These are phyloP conservation scores for Lophotriccus pileatus DNA, from an alignment of 2,797 vertebrate genomes.

Conservation along the genomic window DNA sequence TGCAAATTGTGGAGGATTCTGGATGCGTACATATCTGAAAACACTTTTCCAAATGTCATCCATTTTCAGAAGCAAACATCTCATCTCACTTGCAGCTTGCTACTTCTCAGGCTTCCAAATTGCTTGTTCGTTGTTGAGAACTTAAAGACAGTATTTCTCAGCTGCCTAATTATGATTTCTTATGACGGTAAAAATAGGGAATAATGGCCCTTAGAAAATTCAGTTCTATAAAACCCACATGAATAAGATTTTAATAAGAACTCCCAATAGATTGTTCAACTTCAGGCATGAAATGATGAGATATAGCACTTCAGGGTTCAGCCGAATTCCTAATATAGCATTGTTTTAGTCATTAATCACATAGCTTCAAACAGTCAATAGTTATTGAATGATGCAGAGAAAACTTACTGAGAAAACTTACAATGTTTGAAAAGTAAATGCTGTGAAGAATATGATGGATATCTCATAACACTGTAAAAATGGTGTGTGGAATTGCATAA, in stretches of 20 bases:
- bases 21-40: neutral
- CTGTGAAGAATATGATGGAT: neutral
- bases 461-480: neutral
- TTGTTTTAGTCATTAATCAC: neutral
- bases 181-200: neutral
- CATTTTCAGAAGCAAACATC: neutral
- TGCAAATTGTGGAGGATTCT: neutral
- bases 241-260: neutral
- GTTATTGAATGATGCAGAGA: neutral
- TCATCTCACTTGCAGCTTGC: neutral
- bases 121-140: neutral
- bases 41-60: neutral
- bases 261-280: neutral
- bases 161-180: neutral
- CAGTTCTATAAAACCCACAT: neutral
- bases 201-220: neutral
- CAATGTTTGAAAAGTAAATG: neutral
- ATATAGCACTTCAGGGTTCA: neutral
- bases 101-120: neutral
- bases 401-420: neutral
- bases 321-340: accelerated
- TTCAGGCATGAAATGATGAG: neutral
- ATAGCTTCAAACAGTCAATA: neutral
- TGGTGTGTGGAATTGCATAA: neutral
- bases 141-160: neutral